phyloP scores from a whole-genome alignment of 2,888 invertebrate species.

The Cephonodes hylas region DNA sequence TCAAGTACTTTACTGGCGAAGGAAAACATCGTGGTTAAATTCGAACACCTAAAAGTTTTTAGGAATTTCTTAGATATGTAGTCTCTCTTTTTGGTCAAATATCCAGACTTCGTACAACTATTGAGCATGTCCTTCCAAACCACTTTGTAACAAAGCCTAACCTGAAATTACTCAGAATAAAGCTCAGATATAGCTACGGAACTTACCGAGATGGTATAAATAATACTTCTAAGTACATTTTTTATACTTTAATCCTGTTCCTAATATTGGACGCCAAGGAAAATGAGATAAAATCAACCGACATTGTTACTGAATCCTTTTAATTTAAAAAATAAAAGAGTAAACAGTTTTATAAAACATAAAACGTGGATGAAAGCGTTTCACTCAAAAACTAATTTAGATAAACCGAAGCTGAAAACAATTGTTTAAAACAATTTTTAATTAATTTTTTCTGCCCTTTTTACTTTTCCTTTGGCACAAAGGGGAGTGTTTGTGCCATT shows the following conservation, averaged over 20 bases:
- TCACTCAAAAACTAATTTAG: constrained; percentile 3
- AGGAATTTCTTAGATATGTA: too few species aligned
- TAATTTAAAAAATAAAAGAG: background rate
- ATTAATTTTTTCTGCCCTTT: background rate
- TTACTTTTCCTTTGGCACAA: constrained; percentile 7
- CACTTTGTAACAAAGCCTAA: too few species aligned
- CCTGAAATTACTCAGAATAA: too few species aligned
- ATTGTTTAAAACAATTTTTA: background rate
- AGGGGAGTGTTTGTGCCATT: constrained; percentile 6
- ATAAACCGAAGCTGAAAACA: constrained; percentile 3
- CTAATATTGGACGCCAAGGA: background rate
- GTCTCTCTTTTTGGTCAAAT: too few species aligned
- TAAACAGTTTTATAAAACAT: background rate
- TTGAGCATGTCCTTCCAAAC: too few species aligned
- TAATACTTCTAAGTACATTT: background rate
- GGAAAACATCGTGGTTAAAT: too few species aligned
- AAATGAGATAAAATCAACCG: background rate
- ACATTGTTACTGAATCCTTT: background rate
- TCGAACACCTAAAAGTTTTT: too few species aligned
- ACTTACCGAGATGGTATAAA: too few species aligned
- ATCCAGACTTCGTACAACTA: too few species aligned
- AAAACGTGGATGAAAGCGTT: background rate
- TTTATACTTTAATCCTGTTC: background rate
- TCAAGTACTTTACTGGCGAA: too few species aligned
- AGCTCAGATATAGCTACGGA: too few species aligned